Base-by-base conservation (phyloP, 2,888 invertebrate genomes). In the Muschampia plurimacula region DNA sequence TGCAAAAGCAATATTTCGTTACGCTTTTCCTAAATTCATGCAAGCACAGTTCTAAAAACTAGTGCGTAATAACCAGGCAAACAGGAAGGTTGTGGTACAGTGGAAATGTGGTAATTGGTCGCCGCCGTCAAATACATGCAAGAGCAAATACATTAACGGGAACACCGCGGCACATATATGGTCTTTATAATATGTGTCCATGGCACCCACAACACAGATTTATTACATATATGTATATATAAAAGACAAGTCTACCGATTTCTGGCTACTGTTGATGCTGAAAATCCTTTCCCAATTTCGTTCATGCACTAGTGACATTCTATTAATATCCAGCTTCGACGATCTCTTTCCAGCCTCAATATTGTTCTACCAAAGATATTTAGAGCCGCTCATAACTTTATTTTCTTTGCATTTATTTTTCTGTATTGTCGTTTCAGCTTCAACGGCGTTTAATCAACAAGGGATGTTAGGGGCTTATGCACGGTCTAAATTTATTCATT, bases 101-200 rank as follows among this genome's bases (percentile, higher is more conserved):
- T 67, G 66, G 59, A 36, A 67, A 72, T 72, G 71, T 72, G 71
- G 66, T 72, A 72, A 72, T 72, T 72, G 66, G 66, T 72, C 66
- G 52, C 39, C 49, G 60, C 60, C 60, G 41, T 62, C 60, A 66
- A 60, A 60, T n/a, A n/a, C n/a, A n/a, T n/a, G n/a, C n/a, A 28
- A 15, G 60, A 67, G 60, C 59, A 72, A 57, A 75, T 67, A 74
- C 67, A 74, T 72, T 72, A 72, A 72, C 66, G 71, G 57, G 60
- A 60, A 0, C 22, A 22, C 0, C 22, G 22, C 22, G 22, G 22
- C 22, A 22, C 22, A 22, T 22, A 22, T 22, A 22, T 22, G 22
- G 22, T 22, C 22, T 22, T 22, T 22, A 22, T 22, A 22, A 22
- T 22, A 22, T 22, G 22, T 22, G 32, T 2, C 32, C 32, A 32